phyloP scores from a whole-genome alignment of 2,113 vertebrate genomes.

The Tragelaphus scriptus region DNA sequence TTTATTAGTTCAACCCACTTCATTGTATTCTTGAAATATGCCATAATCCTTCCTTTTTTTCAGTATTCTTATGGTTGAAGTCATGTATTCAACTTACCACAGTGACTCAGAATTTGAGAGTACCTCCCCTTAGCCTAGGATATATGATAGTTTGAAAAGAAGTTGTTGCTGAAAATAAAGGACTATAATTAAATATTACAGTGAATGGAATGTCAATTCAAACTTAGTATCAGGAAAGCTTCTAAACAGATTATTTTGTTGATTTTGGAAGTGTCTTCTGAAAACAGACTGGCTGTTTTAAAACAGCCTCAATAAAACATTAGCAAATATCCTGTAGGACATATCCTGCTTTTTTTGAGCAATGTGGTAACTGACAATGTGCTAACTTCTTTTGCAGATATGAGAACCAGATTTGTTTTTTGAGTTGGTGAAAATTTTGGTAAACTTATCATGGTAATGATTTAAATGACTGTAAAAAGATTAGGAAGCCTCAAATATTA shows the following conservation, averaged over 20 bases:
- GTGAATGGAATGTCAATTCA: constrained; percentile 11
- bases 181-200: constrained; percentile 44
- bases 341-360: not conserved
- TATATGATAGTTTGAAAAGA: constrained; percentile 23
- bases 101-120: constrained; percentile 3
- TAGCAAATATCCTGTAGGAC: not conserved
- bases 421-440: not conserved
- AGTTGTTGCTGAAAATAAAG: constrained; percentile 42
- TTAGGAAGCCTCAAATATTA: not conserved
- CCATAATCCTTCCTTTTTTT: constrained; percentile 13
- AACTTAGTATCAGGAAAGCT: constrained; percentile 23
- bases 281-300: constrained; percentile 1
- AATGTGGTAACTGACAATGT: not conserved
- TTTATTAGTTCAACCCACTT: constrained; percentile 8
- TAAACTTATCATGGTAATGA: constrained; percentile 1
- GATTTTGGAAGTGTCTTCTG: constrained; percentile 31
- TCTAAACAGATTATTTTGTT: not conserved
- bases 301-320: constrained; percentile 1
- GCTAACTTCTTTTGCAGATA: constrained; percentile 1
- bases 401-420: not conserved
- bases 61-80: constrained; percentile 1
- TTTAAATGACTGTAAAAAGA: constrained; percentile 27
- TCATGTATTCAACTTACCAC: constrained; percentile 14
- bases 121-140: not conserved
- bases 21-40: not conserved